Percentiles rank a stretch among this genome's conserved stretches.
Evolutionary conservation across 2,888 invertebrate genomes (phyloP).

Genomic region (Thymelicus sylvestris): DNA sequence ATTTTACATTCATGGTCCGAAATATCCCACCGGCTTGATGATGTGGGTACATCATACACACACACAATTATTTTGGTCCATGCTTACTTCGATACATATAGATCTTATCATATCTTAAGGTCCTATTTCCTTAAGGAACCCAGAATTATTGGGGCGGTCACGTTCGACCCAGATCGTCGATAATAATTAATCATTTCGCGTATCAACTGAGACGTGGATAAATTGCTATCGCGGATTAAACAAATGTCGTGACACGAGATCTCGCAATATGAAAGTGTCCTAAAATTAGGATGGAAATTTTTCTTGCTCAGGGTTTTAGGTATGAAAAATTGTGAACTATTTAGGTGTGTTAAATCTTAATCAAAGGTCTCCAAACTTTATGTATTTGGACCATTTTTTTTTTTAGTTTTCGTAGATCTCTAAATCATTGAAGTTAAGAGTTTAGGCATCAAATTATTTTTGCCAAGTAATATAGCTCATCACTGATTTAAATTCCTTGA

Average conservation of each 20-base stretch:
- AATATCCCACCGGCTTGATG: background rate
- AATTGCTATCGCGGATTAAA: constrained; percentile 54
- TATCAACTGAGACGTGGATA: constrained; percentile 56
- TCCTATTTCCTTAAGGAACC: constrained; percentile 42
- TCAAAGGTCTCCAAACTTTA: no score
- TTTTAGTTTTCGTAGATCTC: no score
- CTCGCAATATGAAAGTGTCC: constrained; percentile 28
- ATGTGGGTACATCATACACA: no score
- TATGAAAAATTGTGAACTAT: no score
- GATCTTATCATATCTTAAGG: constrained; percentile 5
- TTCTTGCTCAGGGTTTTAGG: background rate
- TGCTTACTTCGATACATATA: constrained; percentile 15
- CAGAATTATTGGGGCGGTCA: constrained; percentile 58
- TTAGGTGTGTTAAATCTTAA: no score
- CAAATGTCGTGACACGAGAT: constrained; percentile 47
- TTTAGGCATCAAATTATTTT: no score
- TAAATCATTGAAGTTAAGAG: no score
- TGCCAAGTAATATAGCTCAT: no score
- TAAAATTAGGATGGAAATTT: constrained; percentile 7
- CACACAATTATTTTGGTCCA: constrained; percentile 14
- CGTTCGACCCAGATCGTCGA: constrained; percentile 65
- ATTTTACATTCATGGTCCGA: background rate
- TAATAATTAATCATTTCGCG: constrained; percentile 74
- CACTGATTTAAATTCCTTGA: no score
- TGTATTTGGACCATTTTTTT: no score